A percentile compares a stretch with the other conserved stretches of the same genome.
Conservation (phyloP, 1,140 invertebrate genomes). For the Drosophila nasuta region DNA sequence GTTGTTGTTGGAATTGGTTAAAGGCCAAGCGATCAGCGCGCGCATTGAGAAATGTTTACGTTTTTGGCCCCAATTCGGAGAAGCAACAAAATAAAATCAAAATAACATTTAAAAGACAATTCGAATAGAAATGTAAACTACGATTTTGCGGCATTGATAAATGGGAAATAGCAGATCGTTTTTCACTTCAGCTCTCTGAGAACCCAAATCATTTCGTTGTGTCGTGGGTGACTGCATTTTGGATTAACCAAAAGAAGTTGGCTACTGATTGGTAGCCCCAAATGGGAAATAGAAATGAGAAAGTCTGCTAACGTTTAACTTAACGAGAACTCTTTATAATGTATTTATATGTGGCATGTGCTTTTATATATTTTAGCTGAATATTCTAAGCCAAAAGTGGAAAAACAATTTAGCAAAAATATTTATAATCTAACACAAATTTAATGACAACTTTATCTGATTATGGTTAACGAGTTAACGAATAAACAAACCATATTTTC, state of each 20-base stretch:
- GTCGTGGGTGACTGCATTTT: constrained; percentile 25
- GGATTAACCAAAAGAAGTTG: background rate
- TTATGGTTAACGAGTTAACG: background rate
- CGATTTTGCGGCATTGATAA: constrained; percentile 57
- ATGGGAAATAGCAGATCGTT: constrained; percentile 28
- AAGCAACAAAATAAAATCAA: constrained; percentile 27
- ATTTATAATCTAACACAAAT: background rate
- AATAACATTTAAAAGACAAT: constrained; percentile 73
- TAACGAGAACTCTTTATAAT: background rate
- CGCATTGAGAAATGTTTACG: constrained; percentile 71
- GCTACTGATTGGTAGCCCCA: constrained; percentile 30
- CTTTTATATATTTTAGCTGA: background rate
- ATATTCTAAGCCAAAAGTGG: background rate
- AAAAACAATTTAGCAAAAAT: background rate
- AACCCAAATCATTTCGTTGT: background rate
- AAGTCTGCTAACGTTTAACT: background rate
- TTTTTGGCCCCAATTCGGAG: constrained; percentile 22
- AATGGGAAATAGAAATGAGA: constrained; percentile 1
- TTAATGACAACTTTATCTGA: background rate
- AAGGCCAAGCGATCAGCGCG: constrained; percentile 63
- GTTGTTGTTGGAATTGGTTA: constrained; percentile 26
- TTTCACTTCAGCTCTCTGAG: background rate
- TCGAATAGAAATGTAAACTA: constrained; percentile 70
- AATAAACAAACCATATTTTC: too few relatives aligned
- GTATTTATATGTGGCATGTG: too few relatives aligned